phyloP scores from a whole-genome alignment of 2,113 vertebrate species.

The Candoia aspera region DNA sequence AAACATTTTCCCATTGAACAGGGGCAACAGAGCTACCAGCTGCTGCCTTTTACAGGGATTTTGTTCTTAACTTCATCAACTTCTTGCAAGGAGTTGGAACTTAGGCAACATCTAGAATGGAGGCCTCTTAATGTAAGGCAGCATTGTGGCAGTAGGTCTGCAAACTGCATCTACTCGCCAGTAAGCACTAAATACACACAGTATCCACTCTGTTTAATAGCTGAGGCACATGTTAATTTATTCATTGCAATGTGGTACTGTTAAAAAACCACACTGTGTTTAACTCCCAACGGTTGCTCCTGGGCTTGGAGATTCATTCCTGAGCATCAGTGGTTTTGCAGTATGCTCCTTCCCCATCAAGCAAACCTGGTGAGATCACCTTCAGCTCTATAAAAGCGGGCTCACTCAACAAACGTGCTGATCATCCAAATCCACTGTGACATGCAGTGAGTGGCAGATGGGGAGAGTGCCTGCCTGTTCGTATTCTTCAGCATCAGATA shows the following conservation, averaged over 20 bases:
- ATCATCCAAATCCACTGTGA: not conserved
- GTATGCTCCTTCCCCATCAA: not conserved
- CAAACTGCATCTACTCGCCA: not conserved
- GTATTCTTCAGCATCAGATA: not conserved
- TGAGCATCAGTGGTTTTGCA: not conserved
- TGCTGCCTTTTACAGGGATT: not conserved
- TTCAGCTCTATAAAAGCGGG: not conserved
- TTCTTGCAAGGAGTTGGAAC: not conserved
- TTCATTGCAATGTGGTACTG: not conserved
- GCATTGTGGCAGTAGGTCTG: not conserved
- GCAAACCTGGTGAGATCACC: not conserved
- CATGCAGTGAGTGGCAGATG: not conserved
- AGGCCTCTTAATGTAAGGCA: not conserved
- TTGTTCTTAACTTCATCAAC: not conserved
- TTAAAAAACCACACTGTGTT: not conserved
- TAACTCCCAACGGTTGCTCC: not conserved
- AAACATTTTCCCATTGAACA: not conserved
- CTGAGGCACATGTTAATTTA: not conserved
- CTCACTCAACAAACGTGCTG: not conserved
- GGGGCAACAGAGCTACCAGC: not conserved
- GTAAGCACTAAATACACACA: not conserved
- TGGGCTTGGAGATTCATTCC: not conserved
- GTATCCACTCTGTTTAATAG: not conserved
- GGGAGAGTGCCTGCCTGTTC: not conserved
- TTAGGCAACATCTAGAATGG: not conserved